Evolutionary conservation across 2,797 vertebrate species (phyloP).

Genomic region (Pseudochirops cupreus): DNA sequence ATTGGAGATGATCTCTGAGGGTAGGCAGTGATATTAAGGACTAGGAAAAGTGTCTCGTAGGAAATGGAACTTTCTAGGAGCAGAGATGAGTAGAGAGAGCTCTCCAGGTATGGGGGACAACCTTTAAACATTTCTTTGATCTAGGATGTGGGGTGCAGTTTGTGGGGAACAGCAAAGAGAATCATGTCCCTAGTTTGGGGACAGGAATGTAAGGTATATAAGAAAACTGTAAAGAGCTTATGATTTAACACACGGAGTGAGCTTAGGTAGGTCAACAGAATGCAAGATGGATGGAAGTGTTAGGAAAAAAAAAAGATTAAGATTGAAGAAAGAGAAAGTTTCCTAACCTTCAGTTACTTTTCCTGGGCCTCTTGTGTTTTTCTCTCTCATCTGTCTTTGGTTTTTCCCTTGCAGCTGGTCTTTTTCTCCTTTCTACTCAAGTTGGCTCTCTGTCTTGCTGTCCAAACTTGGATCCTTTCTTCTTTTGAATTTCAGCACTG

Average conservation of each 20-base stretch:
- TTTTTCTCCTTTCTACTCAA: neutral
- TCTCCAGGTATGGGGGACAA: neutral
- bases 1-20: neutral
- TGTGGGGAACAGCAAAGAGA: neutral
- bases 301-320: neutral
- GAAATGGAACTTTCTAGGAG: neutral
- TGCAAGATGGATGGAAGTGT: neutral
- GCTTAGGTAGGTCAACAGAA: neutral
- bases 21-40: neutral
- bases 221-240: neutral
- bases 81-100: neutral
- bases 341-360: neutral
- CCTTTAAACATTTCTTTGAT: neutral
- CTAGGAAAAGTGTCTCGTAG: neutral
- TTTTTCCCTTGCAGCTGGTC: neutral
- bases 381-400: neutral
- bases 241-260: neutral
- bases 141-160: neutral
- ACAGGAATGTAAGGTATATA: neutral
- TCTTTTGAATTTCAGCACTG: conserved; percentile 27
- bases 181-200: neutral
- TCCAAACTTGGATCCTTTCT: conserved; percentile 1
- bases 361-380: neutral
- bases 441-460: neutral
- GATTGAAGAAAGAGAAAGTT: neutral